These are phyloP conservation scores for Ailurus styani DNA, from an alignment of 2,113 vertebrate genomes.

Conservation along the genomic window DNA sequence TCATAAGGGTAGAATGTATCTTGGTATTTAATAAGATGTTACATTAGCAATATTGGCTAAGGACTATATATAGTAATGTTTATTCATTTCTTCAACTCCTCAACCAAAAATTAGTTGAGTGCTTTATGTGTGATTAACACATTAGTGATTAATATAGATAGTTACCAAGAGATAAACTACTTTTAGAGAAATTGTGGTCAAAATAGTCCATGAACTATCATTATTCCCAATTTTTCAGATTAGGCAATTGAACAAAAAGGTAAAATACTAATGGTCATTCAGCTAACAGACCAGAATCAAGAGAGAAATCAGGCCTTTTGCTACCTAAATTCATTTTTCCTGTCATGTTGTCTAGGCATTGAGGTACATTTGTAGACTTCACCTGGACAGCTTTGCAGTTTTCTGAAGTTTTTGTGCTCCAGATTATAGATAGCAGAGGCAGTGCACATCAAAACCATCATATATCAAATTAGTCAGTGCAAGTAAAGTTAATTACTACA, in stretches of 20 bases:
- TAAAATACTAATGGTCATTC: neutral
- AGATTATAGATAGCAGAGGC: neutral
- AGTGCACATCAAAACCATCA: neutral
- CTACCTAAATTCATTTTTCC: neutral
- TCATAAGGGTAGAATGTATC: neutral
- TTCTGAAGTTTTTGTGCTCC: neutral
- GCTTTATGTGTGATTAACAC: neutral
- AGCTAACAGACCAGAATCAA: neutral
- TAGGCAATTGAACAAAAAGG: neutral
- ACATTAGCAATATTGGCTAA: neutral
- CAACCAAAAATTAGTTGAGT: neutral
- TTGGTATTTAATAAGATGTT: neutral
- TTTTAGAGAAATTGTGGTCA: neutral
- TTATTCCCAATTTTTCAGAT: neutral
- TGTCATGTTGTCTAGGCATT: neutral
- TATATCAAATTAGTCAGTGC: neutral
- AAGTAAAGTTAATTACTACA: neutral
- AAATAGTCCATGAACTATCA: neutral
- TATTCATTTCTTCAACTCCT: neutral
- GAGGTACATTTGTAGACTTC: neutral
- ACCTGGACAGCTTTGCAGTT: neutral
- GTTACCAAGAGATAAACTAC: neutral
- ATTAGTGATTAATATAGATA: neutral
- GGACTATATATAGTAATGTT: neutral
- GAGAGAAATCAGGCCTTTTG: neutral